Conservation (phyloP, 2,888 invertebrate species). For the Thereva unica region DNA sequence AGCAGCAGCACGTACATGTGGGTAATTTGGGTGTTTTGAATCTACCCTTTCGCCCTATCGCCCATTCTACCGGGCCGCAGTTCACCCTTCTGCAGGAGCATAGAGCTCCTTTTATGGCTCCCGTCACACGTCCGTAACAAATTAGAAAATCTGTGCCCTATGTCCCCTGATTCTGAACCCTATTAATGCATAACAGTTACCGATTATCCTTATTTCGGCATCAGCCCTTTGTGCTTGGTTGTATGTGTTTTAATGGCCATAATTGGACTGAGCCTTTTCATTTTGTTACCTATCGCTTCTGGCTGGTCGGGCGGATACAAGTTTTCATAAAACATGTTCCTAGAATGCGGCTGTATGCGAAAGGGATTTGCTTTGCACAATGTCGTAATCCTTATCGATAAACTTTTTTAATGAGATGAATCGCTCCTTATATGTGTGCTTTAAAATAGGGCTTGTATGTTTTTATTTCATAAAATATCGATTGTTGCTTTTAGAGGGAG, state of each 20-base stretch:
- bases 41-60: slow-evolving; percentile 16
- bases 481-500: no score
- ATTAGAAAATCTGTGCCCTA: slow-evolving; percentile 25
- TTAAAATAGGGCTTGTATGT: no score
- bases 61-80: slow-evolving; percentile 8
- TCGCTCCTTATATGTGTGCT: no score
- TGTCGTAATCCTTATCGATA: no score
- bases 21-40: no score
- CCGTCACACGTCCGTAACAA: slow-evolving; percentile 31
- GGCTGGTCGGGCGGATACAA: no score
- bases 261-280: slow-evolving; percentile 23
- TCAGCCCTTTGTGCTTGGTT: slow-evolving; percentile 10
- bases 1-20: no score
- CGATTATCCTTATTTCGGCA: slow-evolving; percentile 24
- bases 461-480: no score
- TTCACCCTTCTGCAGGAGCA: slow-evolving; percentile 4
- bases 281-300: slow-evolving; percentile 10
- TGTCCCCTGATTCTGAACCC: slow-evolving; percentile 26
- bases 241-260: slow-evolving; percentile 22
- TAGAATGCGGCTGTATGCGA: no score
- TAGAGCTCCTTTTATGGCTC: slow-evolving; percentile 18
- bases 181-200: slow-evolving; percentile 29
- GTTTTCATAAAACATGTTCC: no score
- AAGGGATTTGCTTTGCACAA: no score
- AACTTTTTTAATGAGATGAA: no score